phyloP scores from a whole-genome alignment of 2,113 vertebrate species.

The Passer montanus region DNA sequence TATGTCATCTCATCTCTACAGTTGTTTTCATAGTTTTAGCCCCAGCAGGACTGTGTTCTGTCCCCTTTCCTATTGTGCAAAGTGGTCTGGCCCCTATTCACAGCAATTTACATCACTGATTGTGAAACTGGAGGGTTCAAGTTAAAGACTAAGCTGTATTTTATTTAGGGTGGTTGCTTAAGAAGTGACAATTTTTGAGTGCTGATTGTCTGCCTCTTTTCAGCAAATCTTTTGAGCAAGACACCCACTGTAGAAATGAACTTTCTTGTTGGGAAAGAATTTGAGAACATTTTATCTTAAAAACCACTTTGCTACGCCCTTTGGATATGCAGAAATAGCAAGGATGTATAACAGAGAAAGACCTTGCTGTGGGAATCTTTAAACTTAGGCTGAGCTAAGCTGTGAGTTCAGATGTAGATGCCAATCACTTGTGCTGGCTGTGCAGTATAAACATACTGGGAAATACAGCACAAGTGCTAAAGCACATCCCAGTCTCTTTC shows the following conservation, averaged over 20 bases:
- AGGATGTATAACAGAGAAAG: background rate
- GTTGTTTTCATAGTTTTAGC: background rate
- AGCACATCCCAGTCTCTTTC: background rate
- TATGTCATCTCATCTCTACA: background rate
- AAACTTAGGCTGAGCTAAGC: conserved; percentile 1
- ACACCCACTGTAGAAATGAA: background rate
- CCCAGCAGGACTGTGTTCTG: background rate
- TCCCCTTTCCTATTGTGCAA: background rate
- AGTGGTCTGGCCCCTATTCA: background rate
- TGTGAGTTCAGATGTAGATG: conserved; percentile 27
- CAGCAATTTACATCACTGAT: background rate
- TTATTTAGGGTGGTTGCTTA: background rate
- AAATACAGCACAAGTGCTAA: background rate
- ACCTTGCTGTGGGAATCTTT: background rate
- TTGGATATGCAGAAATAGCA: background rate
- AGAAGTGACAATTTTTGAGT: background rate
- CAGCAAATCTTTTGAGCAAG: background rate
- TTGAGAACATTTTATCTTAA: background rate
- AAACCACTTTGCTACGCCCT: background rate
- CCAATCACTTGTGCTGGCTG: background rate
- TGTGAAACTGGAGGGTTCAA: background rate
- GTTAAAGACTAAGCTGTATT: background rate
- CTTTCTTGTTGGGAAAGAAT: background rate
- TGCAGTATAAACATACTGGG: conserved; percentile 2
- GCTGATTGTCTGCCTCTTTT: background rate